These are phyloP conservation scores for Achroia grisella DNA, from an alignment of 1,140 invertebrate genomes.

Conservation along the genomic window DNA sequence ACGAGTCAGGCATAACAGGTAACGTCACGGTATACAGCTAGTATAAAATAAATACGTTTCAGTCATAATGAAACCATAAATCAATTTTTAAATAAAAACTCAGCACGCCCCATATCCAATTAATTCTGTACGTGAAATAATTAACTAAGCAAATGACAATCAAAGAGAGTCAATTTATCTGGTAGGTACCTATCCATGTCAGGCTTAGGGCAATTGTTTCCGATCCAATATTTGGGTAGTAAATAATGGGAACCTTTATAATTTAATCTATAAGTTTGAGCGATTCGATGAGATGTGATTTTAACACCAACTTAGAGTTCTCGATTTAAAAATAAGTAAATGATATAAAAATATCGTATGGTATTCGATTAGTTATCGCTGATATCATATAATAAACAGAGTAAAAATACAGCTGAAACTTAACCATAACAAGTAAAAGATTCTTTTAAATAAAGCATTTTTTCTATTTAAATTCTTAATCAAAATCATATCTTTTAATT, in stretches of 20 bases:
- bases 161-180: neutral
- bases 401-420: too few species aligned
- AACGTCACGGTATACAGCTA: neutral
- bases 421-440: too few species aligned
- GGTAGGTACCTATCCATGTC: neutral
- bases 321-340: conserved; percentile 5
- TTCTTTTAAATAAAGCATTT: too few species aligned
- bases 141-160: conserved; percentile 1
- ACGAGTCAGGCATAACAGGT: too few species aligned
- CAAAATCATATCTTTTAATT: too few species aligned
- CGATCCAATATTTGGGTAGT: conserved; percentile 11
- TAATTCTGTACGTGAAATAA: conserved; percentile 2
- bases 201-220: conserved; percentile 2
- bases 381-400: too few species aligned
- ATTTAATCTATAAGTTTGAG: conserved; percentile 19
- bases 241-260: conserved; percentile 22
- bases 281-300: conserved; percentile 10
- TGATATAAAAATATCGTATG: too few species aligned
- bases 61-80: too few species aligned
- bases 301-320: conserved; percentile 1
- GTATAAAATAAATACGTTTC: neutral
- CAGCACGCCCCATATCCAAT: too few species aligned
- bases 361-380: too few species aligned
- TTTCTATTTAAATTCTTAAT: too few species aligned
- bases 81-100: too few species aligned